Conservation (phyloP, 2,888 invertebrate species). For the Tethea ocularis region DNA sequence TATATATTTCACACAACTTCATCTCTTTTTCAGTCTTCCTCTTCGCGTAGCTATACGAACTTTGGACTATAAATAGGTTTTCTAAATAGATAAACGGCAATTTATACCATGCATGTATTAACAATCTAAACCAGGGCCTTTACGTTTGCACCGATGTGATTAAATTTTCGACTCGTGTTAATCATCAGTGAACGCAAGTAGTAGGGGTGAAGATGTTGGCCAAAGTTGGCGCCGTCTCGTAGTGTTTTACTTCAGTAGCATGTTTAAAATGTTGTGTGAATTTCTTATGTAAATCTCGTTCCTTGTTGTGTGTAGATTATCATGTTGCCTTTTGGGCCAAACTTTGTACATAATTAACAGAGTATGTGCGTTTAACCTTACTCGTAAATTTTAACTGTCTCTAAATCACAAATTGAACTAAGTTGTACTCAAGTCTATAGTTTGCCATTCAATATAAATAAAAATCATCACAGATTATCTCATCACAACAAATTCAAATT, state of each 20-base stretch:
- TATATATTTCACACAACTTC: no score
- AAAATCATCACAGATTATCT: neutral
- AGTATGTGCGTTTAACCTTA: neutral
- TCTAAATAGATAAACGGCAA: no score
- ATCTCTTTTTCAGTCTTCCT: no score
- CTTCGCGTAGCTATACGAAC: no score
- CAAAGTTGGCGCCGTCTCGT: conserved; percentile 22
- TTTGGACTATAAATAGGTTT: no score
- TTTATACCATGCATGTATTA: no score
- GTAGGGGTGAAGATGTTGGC: conserved; percentile 7
- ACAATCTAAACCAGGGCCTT: no score
- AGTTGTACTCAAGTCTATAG: neutral
- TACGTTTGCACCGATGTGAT: neutral
- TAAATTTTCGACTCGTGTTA: neutral
- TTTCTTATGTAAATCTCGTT: conserved; percentile 41
- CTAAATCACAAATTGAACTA: neutral
- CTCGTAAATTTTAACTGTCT: neutral
- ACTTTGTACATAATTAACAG: neutral
- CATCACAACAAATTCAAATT: conserved; percentile 3
- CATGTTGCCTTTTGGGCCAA: neutral
- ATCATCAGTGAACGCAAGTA: neutral
- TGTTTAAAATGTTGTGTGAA: conserved; percentile 33
- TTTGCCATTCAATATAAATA: neutral
- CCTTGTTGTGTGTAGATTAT: neutral
- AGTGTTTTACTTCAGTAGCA: conserved; percentile 29